These are phyloP conservation scores for Rhinoderma darwinii DNA, from an alignment of 2,113 vertebrate genomes.

Conservation along the genomic window DNA sequence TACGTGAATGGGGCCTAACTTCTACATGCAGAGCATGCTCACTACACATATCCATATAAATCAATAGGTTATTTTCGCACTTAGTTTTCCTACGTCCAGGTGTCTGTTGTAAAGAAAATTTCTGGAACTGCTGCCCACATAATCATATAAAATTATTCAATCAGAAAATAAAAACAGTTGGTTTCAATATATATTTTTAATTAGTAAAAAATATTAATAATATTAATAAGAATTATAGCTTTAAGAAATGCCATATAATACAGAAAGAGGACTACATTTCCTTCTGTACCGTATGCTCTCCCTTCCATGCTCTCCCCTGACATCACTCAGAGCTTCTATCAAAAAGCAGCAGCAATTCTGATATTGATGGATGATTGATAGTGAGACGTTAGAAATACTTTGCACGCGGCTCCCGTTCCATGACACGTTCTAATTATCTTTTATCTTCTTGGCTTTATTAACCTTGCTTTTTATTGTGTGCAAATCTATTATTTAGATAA, in stretches of 20 bases:
- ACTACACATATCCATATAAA: no score
- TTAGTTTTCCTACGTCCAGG: no score
- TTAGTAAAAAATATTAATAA: no score
- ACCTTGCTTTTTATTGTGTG: conserved; percentile 50
- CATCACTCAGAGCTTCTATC: not conserved
- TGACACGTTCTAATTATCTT: conserved; percentile 54
- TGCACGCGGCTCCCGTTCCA: not conserved
- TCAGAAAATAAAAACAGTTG: no score
- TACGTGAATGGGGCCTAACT: no score
- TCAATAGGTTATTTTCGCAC: no score
- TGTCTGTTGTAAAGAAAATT: no score
- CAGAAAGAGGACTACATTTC: not conserved
- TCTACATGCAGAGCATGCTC: no score
- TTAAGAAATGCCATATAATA: not conserved
- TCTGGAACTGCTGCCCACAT: no score
- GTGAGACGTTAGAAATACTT: conserved; percentile 16
- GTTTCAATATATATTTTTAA: no score
- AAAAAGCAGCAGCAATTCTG: not conserved
- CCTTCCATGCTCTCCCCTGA: not conserved
- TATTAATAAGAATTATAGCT: no score
- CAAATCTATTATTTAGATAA: conserved; percentile 59
- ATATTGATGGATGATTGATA: conserved; percentile 29
- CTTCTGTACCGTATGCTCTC: not conserved
- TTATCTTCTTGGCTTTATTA: conserved; percentile 54
- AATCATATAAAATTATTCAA: no score